phyloP scores from a whole-genome alignment of 2,888 invertebrate genomes.

The Entomobrya multifasciata region DNA sequence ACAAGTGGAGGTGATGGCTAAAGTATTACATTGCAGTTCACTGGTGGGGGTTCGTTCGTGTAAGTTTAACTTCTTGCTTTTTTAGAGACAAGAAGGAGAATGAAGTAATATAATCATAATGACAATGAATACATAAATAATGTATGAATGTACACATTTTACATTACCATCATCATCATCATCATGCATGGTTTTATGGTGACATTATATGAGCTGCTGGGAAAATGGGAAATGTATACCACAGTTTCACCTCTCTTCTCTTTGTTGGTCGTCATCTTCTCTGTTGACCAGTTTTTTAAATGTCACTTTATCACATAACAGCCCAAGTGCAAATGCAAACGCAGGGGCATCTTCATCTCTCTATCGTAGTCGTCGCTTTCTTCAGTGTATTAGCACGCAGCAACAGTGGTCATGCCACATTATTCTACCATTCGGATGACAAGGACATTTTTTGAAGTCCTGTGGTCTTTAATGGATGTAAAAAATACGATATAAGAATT shows the following conservation, averaged over 20 bases:
- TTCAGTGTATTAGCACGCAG: too few species aligned
- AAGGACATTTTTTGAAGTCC: slow-evolving; percentile 57
- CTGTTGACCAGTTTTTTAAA: slow-evolving; percentile 66
- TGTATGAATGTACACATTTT: slow-evolving; percentile 7
- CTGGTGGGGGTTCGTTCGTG: slow-evolving; percentile 18
- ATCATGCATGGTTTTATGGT: slow-evolving; percentile 11
- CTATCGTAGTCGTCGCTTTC: too few species aligned
- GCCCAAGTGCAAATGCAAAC: slow-evolving; percentile 12
- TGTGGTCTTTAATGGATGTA: slow-evolving; percentile 64
- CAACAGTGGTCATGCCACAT: slow-evolving; percentile 60
- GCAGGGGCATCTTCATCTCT: neutral
- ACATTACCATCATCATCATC: slow-evolving; percentile 42
- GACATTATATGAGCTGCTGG: slow-evolving; percentile 21
- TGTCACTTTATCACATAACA: slow-evolving; percentile 64
- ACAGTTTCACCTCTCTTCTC: slow-evolving; percentile 8
- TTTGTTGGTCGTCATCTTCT: neutral
- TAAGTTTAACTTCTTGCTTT: slow-evolving; percentile 7
- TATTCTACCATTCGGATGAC: slow-evolving; percentile 64
- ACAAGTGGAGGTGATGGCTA: slow-evolving; percentile 64
- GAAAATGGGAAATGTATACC: slow-evolving; percentile 42
- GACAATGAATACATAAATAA: slow-evolving; percentile 42
- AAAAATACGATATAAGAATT: slow-evolving; percentile 25
- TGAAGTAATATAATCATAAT: slow-evolving; percentile 47
- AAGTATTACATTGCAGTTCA: slow-evolving; percentile 57
- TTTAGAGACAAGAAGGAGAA: slow-evolving; percentile 41